Evolutionary conservation across 2,113 vertebrate genomes (phyloP), one percentile per base, ranked within the genome.

Genomic region (Saccopteryx bilineata): DNA sequence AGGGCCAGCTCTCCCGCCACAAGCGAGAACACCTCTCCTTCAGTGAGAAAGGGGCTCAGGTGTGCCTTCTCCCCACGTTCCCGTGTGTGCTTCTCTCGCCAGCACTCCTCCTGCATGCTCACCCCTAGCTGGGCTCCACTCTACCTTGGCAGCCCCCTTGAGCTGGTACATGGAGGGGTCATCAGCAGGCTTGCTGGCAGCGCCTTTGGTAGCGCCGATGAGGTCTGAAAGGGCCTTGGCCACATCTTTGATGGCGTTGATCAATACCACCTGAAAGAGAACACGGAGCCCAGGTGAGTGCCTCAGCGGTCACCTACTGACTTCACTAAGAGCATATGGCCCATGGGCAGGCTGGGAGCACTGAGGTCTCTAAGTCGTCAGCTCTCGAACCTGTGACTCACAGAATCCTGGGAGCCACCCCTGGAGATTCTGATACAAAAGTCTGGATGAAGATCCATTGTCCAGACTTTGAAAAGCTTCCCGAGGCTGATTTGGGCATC

Each of bases 111-210:
- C 56, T 6, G n/a, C 48, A 24, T 0, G 18, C 56, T n/a, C 23
- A 19, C 9, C 58, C 60, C 33, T 1, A 1, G 18, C 0, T 39
- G 10, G 87, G 15, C 18, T 74, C 28, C 56, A 48, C 58, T 68
- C 90, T 98, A 99, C 99, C 99, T 99, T 99, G 95, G 99, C 99
- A 1, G 99, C 99, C 18, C 99, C 99, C 98, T 99, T 99, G 95
- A 99, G 98, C 97, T 99, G 99, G 98, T 99, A 99, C 99, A 99
- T 99, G 93, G 99, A 99, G 0, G 99, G 99, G 97, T 99, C 99
- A 12, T 99, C 99, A 0, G 99, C 99, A 0, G 99, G 98, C 96
- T 99, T 99, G 94, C 99, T 99, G 5, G 99, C 99, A 17, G 99
- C 99, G 97, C 99, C 99, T 97, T 99, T 99, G 88, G 99, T 99